Base-by-base conservation (phyloP, 2,797 vertebrate species). In the Enteromius treurensis region DNA sequence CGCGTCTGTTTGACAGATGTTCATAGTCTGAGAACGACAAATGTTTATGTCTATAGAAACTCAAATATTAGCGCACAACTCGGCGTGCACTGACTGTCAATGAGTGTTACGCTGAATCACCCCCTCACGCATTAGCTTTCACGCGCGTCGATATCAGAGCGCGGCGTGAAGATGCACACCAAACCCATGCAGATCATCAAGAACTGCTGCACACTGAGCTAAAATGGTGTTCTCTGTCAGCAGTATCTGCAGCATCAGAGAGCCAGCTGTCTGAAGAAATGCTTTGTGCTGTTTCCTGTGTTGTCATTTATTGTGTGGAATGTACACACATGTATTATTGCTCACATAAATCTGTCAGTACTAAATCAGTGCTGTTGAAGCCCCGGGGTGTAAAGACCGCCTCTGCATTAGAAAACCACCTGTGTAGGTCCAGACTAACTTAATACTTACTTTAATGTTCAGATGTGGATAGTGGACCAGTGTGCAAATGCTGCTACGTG, bases 401-500 rank as follows among this genome's bases (percentile, higher is more conserved):
- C 58, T 78, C 19, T 69, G 74, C 74, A 58, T 77, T 77, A 83
- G 74, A 45, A 60, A 76, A 76, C 73, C 81, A 68, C 23, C 87
- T 81, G 85, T 83, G 60, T 10, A 80, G 80, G 89, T 51, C 84
- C 76, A 73, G 89, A 87, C 83, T 55, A 85, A 87, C 85, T 21
- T 67, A 83, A 85, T 88, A 87, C 79, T 6, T 86, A 73, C 32
- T 68, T 49, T 77, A 70, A 60, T 70, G 29, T 19, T 70, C 21
- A 70, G 37, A 58, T 60, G 40, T 32, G 37, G 76, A 47, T 8
- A 29, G 55, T 77, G 60, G 26, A 21, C 58, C 76, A 49, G 42
- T 13, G 42, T 19, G 47, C 5, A 40, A 32, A n/a, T 64, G 9
- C 58, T 78, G 40, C 5, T 26, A 14, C 5, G 3, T 32, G 76